Base-by-base conservation (phyloP, 2,113 vertebrate genomes). In the Cheirogaleus medius region DNA sequence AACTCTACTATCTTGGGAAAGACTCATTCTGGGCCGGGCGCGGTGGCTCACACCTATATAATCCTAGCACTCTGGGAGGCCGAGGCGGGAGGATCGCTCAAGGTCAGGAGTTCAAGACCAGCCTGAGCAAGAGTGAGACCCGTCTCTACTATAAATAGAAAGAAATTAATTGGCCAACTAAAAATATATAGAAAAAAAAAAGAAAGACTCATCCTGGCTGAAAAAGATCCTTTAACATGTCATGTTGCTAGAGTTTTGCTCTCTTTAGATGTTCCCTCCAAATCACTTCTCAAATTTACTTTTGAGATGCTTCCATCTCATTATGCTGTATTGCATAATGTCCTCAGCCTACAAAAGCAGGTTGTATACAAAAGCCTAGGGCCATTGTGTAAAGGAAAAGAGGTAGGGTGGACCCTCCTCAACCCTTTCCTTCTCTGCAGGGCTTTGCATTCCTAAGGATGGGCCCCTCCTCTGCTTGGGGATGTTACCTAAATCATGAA, bases 381-480 rank as follows among this genome's bases (percentile, higher is more conserved):
- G 83, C 80, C 95, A 90, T 95, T 98, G 98, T 97, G 83, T 95
- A 98, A 96, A 97, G 97, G 95, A 95, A 98, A 93, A 95, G 95
- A 95, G 95, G 95, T 90, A 96, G 96, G 98, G 98, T 96, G 97
- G 97, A 85, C 47, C 97, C 97, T 96, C 92, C 87, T 91, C 95
- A 97, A 97, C 91, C 96, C 47, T 91, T 98, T 98, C 96, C 98
- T 98, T 97, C 97, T 97, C 98, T 37, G 93, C 97, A 91, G 98
- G 94, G 95, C 84, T 97, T 97, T 97, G 97, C 87, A 98, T 98
- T 98, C 97, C 98, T 97, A 96, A 94, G 97, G 97, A 97, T 97
- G 95, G 96, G 95, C 97, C 95, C 93, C 89, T 94, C 94, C 96
- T 93, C 88, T 84, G 63, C 78, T 93, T 77, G 69, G 95, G 93